Evolutionary conservation across 2,888 invertebrate species (phyloP).

Genomic region (Drosophila gaucha): DNA sequence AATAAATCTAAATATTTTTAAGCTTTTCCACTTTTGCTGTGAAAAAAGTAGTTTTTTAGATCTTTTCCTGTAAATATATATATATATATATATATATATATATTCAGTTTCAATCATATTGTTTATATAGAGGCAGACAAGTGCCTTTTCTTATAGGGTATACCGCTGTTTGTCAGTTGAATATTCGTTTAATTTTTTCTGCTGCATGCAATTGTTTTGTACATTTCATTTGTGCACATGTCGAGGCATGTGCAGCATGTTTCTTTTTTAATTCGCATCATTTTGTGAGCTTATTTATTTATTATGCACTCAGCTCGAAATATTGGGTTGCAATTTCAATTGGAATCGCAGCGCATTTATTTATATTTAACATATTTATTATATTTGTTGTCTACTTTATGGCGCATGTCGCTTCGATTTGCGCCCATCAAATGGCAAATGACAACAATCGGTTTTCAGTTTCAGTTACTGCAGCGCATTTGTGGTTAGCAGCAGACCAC

Average conservation of each 20-base stretch:
- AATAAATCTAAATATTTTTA: no score
- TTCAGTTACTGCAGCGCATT: constrained; percentile 46
- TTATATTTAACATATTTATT: constrained; percentile 18
- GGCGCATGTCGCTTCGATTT: constrained; percentile 56
- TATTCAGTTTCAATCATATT: not conserved
- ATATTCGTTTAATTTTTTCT: not conserved
- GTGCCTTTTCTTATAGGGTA: constrained; percentile 3
- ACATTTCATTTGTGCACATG: constrained; percentile 3
- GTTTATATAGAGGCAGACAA: not conserved
- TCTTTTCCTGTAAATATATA: no score
- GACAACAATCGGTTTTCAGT: constrained; percentile 72
- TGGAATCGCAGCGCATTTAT: constrained; percentile 10
- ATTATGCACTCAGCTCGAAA: constrained; percentile 26
- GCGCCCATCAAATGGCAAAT: constrained; percentile 68
- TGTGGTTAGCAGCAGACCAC: constrained; percentile 51
- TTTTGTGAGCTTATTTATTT: constrained; percentile 27
- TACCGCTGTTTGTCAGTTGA: not conserved
- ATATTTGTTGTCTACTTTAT: constrained; percentile 40
- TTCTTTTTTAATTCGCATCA: constrained; percentile 1
- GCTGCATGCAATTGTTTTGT: not conserved
- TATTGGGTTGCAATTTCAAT: constrained; percentile 19
- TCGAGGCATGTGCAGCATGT: no score
- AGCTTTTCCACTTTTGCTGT: not conserved
- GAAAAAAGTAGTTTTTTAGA: no score
- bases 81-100: no score